These are phyloP conservation scores for Hermetia illucens DNA, from an alignment of 1,140 invertebrate genomes.

Conservation along the genomic window DNA sequence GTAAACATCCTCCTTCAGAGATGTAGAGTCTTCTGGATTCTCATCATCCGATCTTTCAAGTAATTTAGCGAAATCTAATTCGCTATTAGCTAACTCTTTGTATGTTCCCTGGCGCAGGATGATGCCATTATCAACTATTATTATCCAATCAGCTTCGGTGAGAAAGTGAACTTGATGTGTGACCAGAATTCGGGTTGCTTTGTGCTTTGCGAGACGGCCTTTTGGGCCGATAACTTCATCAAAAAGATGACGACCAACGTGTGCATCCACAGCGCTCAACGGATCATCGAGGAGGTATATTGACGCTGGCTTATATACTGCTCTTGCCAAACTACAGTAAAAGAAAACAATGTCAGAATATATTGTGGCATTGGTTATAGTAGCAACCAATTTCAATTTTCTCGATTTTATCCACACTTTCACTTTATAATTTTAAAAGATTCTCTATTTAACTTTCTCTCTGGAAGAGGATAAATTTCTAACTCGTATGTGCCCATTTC, in stretches of 20 bases:
- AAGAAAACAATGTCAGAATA: neutral
- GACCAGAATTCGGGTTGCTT: constrained; percentile 59
- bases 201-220: constrained; percentile 36
- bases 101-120: constrained; percentile 41
- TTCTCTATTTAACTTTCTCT: too few species aligned
- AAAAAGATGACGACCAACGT: constrained; percentile 52
- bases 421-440: too few species aligned
- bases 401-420: too few species aligned
- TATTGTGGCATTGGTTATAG: too few species aligned
- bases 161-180: constrained; percentile 78
- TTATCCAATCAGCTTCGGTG: constrained; percentile 54
- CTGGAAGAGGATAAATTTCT: too few species aligned
- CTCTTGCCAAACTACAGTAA: constrained; percentile 44
- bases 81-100: constrained; percentile 34
- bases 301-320: constrained; percentile 54
- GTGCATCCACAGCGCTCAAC: constrained; percentile 55
- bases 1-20: constrained; percentile 20
- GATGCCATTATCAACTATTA: constrained; percentile 56
- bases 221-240: constrained; percentile 41
- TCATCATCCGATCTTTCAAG: constrained; percentile 29
- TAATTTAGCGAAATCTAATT: constrained; percentile 40
- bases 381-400: too few species aligned
- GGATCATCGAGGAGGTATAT: constrained; percentile 71
- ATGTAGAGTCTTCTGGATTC: constrained; percentile 31
- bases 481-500: too few species aligned